A percentile compares a stretch with the other conserved stretches of the same genome.
phyloP scores from a whole-genome alignment of 2,113 vertebrate genomes.

The Malurus cyaneus region DNA sequence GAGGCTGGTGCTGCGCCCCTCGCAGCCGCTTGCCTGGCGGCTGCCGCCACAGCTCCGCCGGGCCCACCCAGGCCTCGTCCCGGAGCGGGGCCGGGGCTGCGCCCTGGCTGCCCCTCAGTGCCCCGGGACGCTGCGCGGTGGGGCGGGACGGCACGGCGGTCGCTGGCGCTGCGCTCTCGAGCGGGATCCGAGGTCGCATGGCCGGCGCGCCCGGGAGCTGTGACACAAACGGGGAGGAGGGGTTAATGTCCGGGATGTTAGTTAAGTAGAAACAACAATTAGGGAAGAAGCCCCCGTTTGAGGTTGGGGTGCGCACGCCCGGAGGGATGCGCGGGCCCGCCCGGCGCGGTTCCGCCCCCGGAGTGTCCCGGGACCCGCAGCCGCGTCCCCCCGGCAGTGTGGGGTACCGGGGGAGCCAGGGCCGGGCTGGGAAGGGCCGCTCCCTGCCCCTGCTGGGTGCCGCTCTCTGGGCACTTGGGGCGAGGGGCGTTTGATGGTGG shows the following conservation, averaged over 20 bases:
- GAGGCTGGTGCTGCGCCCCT: not conserved
- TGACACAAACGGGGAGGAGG: no score
- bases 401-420: accelerated
- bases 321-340: not conserved
- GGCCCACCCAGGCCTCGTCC: not conserved
- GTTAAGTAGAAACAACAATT: not conserved
- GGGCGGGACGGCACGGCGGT: not conserved
- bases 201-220: no score
- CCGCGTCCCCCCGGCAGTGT: accelerated
- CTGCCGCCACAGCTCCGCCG: not conserved
- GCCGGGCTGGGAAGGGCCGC: accelerated
- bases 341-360: not conserved
- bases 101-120: not conserved
- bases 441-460: accelerated
- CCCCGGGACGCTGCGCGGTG: not conserved
- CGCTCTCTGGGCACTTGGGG: accelerated
- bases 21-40: not conserved
- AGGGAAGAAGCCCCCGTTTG: no score
- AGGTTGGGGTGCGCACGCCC: no score
- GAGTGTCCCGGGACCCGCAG: not conserved
- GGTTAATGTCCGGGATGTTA: accelerated
- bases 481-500: accelerated
- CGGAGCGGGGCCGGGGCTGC: not conserved
- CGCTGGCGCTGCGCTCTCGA: not conserved
- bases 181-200: no score